Base-by-base conservation (phyloP, 64 coral and sea anemone species). In the Montipora foliosa region DNA sequence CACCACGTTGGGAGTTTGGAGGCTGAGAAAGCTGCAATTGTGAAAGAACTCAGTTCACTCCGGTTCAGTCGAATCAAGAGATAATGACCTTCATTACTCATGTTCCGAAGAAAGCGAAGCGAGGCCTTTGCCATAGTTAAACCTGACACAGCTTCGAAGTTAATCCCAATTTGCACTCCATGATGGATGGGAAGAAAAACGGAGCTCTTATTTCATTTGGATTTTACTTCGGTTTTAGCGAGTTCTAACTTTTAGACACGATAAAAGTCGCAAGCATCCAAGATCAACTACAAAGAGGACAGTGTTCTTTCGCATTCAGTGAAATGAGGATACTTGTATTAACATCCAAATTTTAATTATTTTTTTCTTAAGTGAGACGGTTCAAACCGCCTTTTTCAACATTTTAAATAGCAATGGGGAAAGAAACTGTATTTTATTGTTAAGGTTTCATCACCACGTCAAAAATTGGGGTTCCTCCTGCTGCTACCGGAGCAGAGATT, bases 1-100 rank as follows among this genome's bases (percentile, higher is more conserved):
- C 87, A 74, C 37, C 96, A 98, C 12, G 96, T 98, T 0, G 96
- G 93, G 59, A 95, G 90, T 73, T 55, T 98, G 24, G 96, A 98
- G n/a, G 93, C 96, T 0, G 96, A 98, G n/a, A 98, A 98, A 83
- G 96, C 89, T 3, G 88, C 96, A 14, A 98, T 98, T 66, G 68
- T 98, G 7, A 90, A 93, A 29, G 96, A 98, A 55, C 83, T 98
- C 6, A 80, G 77, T 29, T 71, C 82, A 49, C 82, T 86, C 2
- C 82, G 82, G 9, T 86, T 70, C 66, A 86, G 66, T 48, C 45
- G 82, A 86, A 51, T 86, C 45, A 86, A 62, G 2, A 86, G 82
- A 71, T 86, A 72, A 49, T 5, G 4, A n/a, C 17, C 19, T 71
- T 21, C 53, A 57, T 8, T 57, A 57, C 53, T 11, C 6, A 8